Percentiles rank a stretch among this genome's conserved stretches.
Evolutionary conservation across 2,113 vertebrate genomes (phyloP).

Genomic region (Paradoxurus hermaphroditus): DNA sequence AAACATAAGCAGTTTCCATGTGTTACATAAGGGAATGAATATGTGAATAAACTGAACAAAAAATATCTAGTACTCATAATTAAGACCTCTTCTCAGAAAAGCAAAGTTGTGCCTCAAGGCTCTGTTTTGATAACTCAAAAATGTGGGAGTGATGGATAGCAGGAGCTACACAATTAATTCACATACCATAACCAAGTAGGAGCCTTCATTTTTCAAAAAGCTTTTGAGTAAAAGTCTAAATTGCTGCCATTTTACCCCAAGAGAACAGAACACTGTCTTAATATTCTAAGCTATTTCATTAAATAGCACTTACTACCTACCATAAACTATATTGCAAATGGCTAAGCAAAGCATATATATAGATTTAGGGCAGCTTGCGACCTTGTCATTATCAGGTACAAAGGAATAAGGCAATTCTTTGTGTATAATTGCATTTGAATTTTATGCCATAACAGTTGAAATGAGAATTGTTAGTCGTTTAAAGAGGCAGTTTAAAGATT

Average conservation of each 20-base stretch:
- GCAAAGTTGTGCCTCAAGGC: neutral
- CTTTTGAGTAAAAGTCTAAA: constrained; percentile 1
- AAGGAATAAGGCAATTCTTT: constrained; percentile 31
- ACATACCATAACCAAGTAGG: neutral
- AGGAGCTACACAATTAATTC: neutral
- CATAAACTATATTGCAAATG: constrained; percentile 10
- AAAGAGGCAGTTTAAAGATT: constrained; percentile 24
- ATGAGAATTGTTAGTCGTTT: constrained; percentile 34
- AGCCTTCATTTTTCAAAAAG: neutral
- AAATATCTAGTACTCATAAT: neutral
- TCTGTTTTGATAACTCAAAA: constrained; percentile 4
- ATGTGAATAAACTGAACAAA: neutral
- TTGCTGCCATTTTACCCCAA: neutral
- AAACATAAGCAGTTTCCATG: neutral
- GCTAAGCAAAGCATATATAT: neutral
- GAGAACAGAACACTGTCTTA: neutral
- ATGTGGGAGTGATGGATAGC: neutral
- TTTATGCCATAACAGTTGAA: constrained; percentile 15
- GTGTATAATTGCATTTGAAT: constrained; percentile 32
- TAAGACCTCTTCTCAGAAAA: neutral
- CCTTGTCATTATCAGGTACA: neutral
- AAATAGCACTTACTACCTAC: constrained; percentile 11
- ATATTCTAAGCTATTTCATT: constrained; percentile 14
- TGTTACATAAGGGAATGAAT: neutral
- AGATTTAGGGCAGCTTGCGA: constrained; percentile 11